A percentile compares a stretch with the other conserved stretches of the same genome.
These are phyloP conservation scores for Macrobrachium nipponense DNA, from an alignment of 1,140 invertebrate species.

Conservation along the genomic window DNA sequence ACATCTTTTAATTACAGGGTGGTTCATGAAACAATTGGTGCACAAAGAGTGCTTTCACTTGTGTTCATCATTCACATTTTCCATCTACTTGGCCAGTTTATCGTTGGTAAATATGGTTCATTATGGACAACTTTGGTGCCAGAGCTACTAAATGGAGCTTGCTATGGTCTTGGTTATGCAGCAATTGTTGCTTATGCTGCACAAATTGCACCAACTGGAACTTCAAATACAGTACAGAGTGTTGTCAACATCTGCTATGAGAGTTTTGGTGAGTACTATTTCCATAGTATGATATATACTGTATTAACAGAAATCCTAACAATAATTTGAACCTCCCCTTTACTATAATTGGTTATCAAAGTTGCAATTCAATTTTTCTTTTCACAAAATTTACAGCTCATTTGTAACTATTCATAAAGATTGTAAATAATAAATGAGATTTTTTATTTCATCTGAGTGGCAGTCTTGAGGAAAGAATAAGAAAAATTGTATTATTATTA, in stretches of 20 bases:
- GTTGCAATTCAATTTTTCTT: not conserved
- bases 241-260: conserved; percentile 46
- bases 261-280: conserved; percentile 28
- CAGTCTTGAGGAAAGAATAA: too few species aligned
- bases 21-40: conserved; percentile 28
- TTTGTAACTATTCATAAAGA: too few species aligned
- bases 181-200: conserved; percentile 24
- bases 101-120: conserved; percentile 41
- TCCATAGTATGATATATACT: not conserved
- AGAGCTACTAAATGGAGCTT: conserved; percentile 40
- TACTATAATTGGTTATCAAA: not conserved
- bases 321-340: not conserved
- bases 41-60: conserved; percentile 22
- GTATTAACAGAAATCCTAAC: not conserved
- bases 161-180: conserved; percentile 44
- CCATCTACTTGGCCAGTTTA: conserved; percentile 25
- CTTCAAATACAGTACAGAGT: conserved; percentile 36
- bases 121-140: conserved; percentile 35
- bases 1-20: conserved; percentile 14
- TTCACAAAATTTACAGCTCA: too few species aligned
- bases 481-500: too few species aligned
- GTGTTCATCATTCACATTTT: conserved; percentile 54
- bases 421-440: too few species aligned
- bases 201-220: conserved; percentile 30
- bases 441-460: too few species aligned